phyloP scores from a whole-genome alignment of 2,888 invertebrate species.

The Zygothrica quintamaculata region DNA sequence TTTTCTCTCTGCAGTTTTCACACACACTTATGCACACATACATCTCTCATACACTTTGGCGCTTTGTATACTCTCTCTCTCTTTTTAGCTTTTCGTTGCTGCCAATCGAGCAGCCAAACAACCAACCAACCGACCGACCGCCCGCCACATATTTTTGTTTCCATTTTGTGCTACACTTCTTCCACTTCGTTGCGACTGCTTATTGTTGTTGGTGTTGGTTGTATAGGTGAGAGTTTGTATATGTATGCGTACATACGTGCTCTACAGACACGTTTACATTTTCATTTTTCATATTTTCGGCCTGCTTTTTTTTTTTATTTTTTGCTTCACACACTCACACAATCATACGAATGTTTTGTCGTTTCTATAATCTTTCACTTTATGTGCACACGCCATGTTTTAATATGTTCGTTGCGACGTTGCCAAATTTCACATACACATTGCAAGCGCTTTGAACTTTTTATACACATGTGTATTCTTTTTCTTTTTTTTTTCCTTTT shows the following conservation, averaged over 20 bases:
- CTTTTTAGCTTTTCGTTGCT: slow-evolving; percentile 52
- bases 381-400: slow-evolving; percentile 51
- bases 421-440: slow-evolving; percentile 70
- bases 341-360: slow-evolving; percentile 44
- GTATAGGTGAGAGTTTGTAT: slow-evolving; percentile 9
- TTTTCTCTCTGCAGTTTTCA: slow-evolving; percentile 77
- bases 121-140: slow-evolving; percentile 23
- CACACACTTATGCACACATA: slow-evolving; percentile 25
- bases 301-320: too few species aligned
- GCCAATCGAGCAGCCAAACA: slow-evolving; percentile 8
- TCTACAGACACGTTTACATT: slow-evolving; percentile 79
- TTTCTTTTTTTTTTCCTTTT: too few species aligned
- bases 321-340: slow-evolving; percentile 30
- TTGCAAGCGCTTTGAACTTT: slow-evolving; percentile 40
- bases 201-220: slow-evolving; percentile 27
- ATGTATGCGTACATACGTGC: slow-evolving; percentile 51
- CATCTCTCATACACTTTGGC: slow-evolving; percentile 47
- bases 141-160: slow-evolving; percentile 74
- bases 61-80: slow-evolving; percentile 47
- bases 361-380: slow-evolving; percentile 61
- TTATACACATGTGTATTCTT: too few species aligned
- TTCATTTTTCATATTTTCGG: slow-evolving; percentile 79
- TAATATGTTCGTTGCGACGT: slow-evolving; percentile 50
- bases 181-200: slow-evolving; percentile 57
- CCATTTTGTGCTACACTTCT: slow-evolving; percentile 76